Conservation (phyloP, 2,888 invertebrate genomes). For the Drosophila kambysellisi region DNA sequence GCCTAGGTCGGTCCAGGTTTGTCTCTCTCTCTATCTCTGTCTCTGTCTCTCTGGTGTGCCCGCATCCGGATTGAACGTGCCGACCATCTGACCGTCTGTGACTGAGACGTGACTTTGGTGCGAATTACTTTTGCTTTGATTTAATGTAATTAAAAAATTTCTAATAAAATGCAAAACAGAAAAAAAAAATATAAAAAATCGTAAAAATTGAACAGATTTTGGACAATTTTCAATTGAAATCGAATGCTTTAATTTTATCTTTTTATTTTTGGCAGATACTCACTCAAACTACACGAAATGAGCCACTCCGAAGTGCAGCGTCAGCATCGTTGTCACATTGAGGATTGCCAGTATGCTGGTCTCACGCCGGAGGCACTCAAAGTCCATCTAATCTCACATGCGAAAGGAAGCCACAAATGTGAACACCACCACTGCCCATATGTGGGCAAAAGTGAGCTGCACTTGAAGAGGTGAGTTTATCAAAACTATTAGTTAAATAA, state of each 20-base stretch:
- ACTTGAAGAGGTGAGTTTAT: constrained; percentile 80
- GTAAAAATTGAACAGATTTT: constrained; percentile 46
- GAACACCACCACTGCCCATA: constrained; percentile 85
- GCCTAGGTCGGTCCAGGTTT: constrained; percentile 35
- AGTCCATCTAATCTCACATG: constrained; percentile 87
- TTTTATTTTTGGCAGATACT: constrained; percentile 84
- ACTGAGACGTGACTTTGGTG: constrained; percentile 80
- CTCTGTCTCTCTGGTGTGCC: background rate
- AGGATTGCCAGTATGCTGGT: constrained; percentile 87
- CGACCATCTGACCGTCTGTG: constrained; percentile 34
- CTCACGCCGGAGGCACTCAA: constrained; percentile 87
- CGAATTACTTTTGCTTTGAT: constrained; percentile 81
- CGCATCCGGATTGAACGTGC: constrained; percentile 63
- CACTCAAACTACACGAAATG: constrained; percentile 87
- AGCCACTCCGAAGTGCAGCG: constrained; percentile 84
- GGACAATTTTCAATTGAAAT: background rate
- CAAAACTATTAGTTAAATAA: background rate
- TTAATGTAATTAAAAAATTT: constrained; percentile 82
- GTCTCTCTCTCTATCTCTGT: constrained; percentile 15
- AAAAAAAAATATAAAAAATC: constrained; percentile 33
- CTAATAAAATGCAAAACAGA: constrained; percentile 60
- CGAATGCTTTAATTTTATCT: background rate
- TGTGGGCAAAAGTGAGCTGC: constrained; percentile 85
- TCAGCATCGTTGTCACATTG: constrained; percentile 86
- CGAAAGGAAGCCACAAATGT: constrained; percentile 86